These are phyloP conservation scores for Trichopoda pennipes DNA, from an alignment of 2,888 invertebrate species.

Conservation along the genomic window DNA sequence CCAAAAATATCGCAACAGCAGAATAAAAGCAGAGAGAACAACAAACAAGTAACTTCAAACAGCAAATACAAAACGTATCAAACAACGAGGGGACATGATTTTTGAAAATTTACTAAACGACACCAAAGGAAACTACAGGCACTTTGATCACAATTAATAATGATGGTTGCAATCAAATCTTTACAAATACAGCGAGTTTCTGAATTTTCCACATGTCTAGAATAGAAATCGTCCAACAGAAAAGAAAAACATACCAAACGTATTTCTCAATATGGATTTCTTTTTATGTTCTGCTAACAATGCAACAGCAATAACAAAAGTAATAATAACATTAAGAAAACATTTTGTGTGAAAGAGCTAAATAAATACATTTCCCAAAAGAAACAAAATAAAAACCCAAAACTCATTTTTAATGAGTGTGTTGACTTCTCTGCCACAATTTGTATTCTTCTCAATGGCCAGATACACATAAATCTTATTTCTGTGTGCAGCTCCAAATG, in stretches of 20 bases:
- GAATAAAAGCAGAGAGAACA: background rate
- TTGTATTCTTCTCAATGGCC: background rate
- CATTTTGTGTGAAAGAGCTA: constrained; percentile 50
- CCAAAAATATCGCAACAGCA: constrained; percentile 22
- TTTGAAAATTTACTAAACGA: constrained; percentile 10
- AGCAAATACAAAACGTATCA: background rate
- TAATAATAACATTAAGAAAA: constrained; percentile 45
- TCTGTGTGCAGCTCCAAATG: constrained; percentile 20
- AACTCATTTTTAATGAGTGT: constrained; percentile 20
- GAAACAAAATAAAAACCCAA: constrained; percentile 9
- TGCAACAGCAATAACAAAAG: background rate
- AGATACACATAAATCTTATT: constrained; percentile 40
- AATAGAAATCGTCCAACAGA: background rate
- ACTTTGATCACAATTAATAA: background rate
- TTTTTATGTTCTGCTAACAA: constrained; percentile 25
- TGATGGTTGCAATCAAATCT: background rate
- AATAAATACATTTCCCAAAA: constrained; percentile 17
- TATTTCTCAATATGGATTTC: background rate
- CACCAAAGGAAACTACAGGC: constrained; percentile 34
- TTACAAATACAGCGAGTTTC: background rate
- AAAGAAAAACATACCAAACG: background rate
- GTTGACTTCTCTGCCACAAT: constrained; percentile 27
- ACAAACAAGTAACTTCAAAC: background rate
- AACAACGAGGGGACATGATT: constrained; percentile 37
- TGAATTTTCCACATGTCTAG: constrained; percentile 18